Evolutionary conservation across 2,113 vertebrate species (phyloP).

Genomic region (Anarrhichthys ocellatus): DNA sequence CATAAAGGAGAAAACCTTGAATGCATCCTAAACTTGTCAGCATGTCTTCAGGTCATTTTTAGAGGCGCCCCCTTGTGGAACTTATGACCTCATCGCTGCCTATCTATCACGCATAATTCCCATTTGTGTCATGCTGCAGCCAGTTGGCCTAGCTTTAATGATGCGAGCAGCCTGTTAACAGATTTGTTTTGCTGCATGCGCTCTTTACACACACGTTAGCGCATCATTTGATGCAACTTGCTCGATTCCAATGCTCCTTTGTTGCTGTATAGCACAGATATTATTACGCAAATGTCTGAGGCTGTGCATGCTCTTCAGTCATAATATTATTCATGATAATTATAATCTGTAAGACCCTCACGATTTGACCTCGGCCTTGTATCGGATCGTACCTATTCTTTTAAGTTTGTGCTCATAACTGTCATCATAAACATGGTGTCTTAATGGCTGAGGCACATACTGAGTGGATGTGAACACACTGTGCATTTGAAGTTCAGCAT

Average conservation of each 20-base stretch:
- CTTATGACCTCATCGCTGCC: not conserved
- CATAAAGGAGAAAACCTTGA: conserved; percentile 23
- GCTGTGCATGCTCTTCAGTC: not conserved
- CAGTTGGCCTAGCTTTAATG: conserved; percentile 19
- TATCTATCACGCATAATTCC: conserved; percentile 34
- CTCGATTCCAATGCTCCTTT: not conserved
- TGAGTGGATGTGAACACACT: not conserved
- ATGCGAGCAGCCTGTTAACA: conserved; percentile 16
- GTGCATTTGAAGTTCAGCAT: not conserved
- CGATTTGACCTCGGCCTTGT: conserved; percentile 4
- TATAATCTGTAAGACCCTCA: not conserved
- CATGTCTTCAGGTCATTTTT: conserved; percentile 4
- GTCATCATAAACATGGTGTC: not conserved
- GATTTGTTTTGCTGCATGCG: not conserved
- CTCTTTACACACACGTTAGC: not conserved
- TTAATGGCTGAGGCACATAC: not conserved
- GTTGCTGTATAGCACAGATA: not conserved
- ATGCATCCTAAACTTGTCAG: conserved; percentile 42
- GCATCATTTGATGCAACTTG: not conserved
- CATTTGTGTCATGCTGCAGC: conserved; percentile 31
- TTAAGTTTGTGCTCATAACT: not conserved
- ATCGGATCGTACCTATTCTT: not conserved
- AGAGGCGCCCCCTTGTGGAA: conserved; percentile 81
- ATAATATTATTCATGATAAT: not conserved
- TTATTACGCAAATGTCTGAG: not conserved